Evolutionary conservation across 2,797 vertebrate genomes (phyloP), one percentile per base, ranked within the genome.

Genomic region (Helarctos malayanus): DNA sequence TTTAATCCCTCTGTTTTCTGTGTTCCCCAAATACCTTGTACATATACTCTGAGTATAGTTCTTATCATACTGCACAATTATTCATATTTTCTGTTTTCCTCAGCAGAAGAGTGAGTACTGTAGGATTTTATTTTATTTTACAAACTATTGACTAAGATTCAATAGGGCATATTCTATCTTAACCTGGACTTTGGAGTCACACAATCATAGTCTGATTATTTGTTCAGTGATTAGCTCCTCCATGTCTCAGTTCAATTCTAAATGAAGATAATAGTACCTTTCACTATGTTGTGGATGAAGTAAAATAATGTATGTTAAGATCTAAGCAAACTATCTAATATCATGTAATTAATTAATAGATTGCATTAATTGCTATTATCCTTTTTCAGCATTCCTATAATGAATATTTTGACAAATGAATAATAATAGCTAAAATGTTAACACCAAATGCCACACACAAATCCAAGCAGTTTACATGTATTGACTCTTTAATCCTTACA

Each of bases 221-320:
- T 96, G 19, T 32, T 82, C 9, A 29, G 4, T 47, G n/a, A 87
- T 85, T 93, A 84, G 88, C 35, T 76, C 91, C 41, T 12, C 6
- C 68, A 3, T 82, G 14, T 82, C 18, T 95, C 83, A 65, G 8
- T 41, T 84, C 25, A 78, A 65, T 65, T 89, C 41, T 75, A 93
- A 78, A 76, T 85, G 35, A 96, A 59, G 41, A 82, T 16, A 69
- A 32, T 45, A 49, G 4, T 61, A 11, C 0, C 4, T 92, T 35
- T 18, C 12, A 57, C 5, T 75, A 11, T 32, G 32, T 32, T 63
- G 19, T 56, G 9, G 21, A 56, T 56, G 8, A 86, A 86, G 35
- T 87, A 90, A 95, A 95, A 85, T 69, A 80, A 63, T 45, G 7
- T 78, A 87, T 56, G 13, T 49, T 87, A 94, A 85, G 2, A 75